A percentile compares a stretch with the other conserved stretches of the same genome.
These are phyloP conservation scores for Platysternon megacephalum DNA, from an alignment of 2,113 vertebrate species.

Conservation along the genomic window DNA sequence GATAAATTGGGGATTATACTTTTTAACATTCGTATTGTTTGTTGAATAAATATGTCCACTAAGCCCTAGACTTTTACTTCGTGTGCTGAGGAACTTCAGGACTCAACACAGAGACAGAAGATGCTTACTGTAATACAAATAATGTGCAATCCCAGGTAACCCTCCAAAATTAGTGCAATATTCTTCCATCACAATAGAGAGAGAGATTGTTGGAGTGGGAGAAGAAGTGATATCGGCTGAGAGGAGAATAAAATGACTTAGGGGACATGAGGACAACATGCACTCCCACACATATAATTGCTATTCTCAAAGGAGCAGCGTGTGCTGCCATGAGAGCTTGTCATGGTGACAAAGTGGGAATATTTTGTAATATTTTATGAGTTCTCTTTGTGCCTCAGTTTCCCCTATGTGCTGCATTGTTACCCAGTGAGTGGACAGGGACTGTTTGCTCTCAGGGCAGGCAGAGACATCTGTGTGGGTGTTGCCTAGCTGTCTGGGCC, in stretches of 20 bases:
- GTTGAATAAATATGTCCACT: conserved; percentile 17
- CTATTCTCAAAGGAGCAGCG: background rate
- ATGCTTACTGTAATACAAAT: background rate
- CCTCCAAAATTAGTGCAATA: background rate
- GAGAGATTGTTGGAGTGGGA: background rate
- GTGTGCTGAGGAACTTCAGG: background rate
- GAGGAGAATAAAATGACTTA: background rate
- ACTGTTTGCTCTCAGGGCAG: too few species aligned
- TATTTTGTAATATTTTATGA: too few species aligned
- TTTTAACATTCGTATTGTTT: background rate
- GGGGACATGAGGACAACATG: background rate
- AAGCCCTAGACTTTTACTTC: conserved; percentile 9
- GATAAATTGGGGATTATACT: background rate
- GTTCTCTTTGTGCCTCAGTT: too few species aligned
- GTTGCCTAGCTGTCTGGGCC: too few species aligned
- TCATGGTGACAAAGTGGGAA: too few species aligned
- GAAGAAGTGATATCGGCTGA: background rate
- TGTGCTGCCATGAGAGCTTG: too few species aligned
- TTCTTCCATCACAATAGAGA: background rate
- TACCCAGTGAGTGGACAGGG: too few species aligned
- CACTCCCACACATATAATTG: background rate
- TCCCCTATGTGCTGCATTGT: too few species aligned
- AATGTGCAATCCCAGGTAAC: background rate
- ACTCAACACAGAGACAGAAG: background rate
- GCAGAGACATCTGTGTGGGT: too few species aligned